Evolutionary conservation across 2,888 invertebrate species (phyloP), one percentile per base, ranked within the genome.

Genomic region (Lasiommata megera): DNA sequence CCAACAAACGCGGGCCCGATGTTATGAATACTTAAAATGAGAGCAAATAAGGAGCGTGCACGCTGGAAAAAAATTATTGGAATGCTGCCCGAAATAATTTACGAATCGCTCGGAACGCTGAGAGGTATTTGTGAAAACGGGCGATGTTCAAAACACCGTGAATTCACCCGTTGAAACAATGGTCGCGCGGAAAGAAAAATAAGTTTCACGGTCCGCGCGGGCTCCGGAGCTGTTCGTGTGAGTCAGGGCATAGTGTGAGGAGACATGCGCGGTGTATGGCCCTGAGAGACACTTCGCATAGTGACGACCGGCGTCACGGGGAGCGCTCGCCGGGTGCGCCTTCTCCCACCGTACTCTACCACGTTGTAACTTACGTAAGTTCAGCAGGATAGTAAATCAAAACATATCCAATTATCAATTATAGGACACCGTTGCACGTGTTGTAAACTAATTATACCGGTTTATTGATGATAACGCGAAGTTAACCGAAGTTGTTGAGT

Each of bases 291-390:
- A 60, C 61, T 64, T 60, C 61, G 71, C 74, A 79, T 74, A 85
- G 86, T 85, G 78, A 77, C 79, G 79, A 68, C 76, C 75, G 75
- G 74, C 74, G 78, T 67, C 75, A 72, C 76, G 72, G 67, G 66
- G 72, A 60, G 60, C 76, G 79, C 78, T 68, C 79, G 82, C 73
- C 61, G 54, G 38, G 47, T 56, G 58, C 40, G 63, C 46, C 64
- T 66, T 67, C 64, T 61, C 65, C 58, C 44, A 65, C 62, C 53
- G 43, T 54, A 28, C 40, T 44, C 46, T 61, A 34, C 47, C 17
- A 54, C 75, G 73, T 68, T 64, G 67, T 64, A 73, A 82, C 85
- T 84, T 85, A 88, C 88, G 87, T 88, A 88, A 88, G 84, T 81
- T 62, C 40, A 56, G 46, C 36, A 53, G 53, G 60, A 57, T 38